A percentile compares a stretch with the other conserved stretches of the same genome.
Evolutionary conservation across 2,113 vertebrate species (phyloP).

Genomic region (Trogon melanurus): DNA sequence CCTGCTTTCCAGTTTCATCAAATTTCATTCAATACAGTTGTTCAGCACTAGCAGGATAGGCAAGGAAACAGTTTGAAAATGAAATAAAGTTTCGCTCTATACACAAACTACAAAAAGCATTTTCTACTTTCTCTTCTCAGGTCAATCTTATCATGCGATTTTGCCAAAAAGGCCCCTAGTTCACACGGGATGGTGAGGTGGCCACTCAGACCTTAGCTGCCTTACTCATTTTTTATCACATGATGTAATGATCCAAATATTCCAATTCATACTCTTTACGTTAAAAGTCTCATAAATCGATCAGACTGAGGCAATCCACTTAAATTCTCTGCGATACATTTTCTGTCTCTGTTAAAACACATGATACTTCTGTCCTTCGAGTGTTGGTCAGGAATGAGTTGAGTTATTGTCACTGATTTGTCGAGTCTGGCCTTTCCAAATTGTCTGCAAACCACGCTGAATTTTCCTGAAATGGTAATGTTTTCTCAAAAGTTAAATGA

Average conservation of each 20-base stretch:
- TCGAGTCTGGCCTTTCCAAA: neutral
- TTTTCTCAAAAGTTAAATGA: neutral
- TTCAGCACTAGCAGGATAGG: neutral
- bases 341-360: neutral
- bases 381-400: neutral
- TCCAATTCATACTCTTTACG: neutral
- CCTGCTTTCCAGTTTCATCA: neutral
- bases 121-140: neutral
- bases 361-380: neutral
- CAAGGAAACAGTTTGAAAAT: neutral
- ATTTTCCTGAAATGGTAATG: constrained; percentile 13
- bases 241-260: neutral
- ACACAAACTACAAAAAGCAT: neutral
- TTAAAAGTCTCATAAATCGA: neutral
- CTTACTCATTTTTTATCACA: neutral
- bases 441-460: neutral
- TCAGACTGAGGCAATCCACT: neutral
- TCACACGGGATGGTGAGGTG: neutral
- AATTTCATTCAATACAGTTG: neutral
- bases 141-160: neutral
- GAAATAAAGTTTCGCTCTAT: neutral
- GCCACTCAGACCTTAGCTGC: neutral
- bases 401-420: neutral
- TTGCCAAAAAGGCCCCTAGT: neutral
- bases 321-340: neutral